These are phyloP conservation scores for Cryptus viduatorius DNA, from an alignment of 2,888 invertebrate genomes.

Conservation along the genomic window DNA sequence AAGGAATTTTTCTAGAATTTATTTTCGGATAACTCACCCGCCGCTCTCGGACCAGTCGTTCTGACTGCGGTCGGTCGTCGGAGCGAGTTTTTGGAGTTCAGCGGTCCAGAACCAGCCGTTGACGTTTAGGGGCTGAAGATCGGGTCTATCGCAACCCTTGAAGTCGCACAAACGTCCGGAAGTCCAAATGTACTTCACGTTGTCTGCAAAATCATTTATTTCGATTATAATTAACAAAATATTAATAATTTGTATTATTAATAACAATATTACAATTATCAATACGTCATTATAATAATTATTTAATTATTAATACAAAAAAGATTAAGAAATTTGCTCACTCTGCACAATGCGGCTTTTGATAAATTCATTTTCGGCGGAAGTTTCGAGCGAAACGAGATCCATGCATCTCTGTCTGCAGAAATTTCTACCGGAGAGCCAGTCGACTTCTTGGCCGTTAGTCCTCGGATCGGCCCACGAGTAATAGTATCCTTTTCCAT, in stretches of 20 bases:
- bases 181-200: conserved; percentile 96
- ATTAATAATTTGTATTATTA: not conserved
- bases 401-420: conserved; percentile 97
- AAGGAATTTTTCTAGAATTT: not conserved
- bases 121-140: conserved; percentile 92
- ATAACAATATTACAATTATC: not conserved
- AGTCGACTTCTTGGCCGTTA: conserved; percentile 92
- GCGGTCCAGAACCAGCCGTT: conserved; percentile 98
- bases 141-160: conserved; percentile 94
- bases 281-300: conserved; percentile 12
- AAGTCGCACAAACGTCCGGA: conserved; percentile 96
- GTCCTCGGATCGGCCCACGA: conserved; percentile 93
- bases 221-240: not conserved
- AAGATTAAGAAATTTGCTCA: conserved; percentile 82
- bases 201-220: conserved; percentile 75
- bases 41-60: conserved; percentile 96
- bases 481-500: conserved; percentile 93
- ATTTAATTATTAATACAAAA: not conserved
- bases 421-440: conserved; percentile 94
- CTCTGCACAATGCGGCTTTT: conserved; percentile 92
- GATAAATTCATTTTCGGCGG: conserved; percentile 94
- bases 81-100: conserved; percentile 93
- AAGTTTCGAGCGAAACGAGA: conserved; percentile 93
- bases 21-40: conserved; percentile 85
- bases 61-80: conserved; percentile 92